These are phyloP conservation scores for Microtus ochrogaster DNA, from an alignment of 2,113 vertebrate genomes.

Conservation along the genomic window DNA sequence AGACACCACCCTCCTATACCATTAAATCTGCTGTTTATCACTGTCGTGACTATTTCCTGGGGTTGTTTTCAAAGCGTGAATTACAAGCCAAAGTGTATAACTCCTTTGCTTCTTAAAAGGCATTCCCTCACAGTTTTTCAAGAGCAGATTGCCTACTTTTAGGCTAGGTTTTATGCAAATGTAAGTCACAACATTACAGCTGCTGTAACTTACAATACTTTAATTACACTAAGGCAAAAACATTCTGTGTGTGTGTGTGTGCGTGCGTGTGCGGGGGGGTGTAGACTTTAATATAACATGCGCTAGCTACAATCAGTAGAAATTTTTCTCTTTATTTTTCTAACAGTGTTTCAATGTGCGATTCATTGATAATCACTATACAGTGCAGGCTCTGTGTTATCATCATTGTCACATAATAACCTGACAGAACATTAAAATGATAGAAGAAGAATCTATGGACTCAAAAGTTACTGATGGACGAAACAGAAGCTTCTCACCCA, in stretches of 20 bases:
- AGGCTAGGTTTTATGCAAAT: background rate
- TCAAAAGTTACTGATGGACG: background rate
- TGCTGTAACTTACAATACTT: background rate
- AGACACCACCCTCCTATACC: background rate
- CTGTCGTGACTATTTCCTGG: background rate
- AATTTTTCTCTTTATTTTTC: background rate
- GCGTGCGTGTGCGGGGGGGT: accelerated
- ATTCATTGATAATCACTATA: background rate
- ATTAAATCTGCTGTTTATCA: background rate
- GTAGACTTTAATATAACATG: background rate
- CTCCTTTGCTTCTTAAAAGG: background rate
- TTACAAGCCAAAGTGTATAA: background rate
- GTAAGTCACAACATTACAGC: background rate
- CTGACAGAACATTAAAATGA: background rate
- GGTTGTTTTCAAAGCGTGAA: background rate
- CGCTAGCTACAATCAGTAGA: background rate
- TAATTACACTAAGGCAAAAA: background rate
- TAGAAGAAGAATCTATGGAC: background rate
- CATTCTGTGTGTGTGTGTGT: too few relatives aligned
- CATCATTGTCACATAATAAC: background rate
- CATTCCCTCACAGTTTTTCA: background rate
- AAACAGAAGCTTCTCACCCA: too few relatives aligned
- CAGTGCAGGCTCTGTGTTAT: background rate
- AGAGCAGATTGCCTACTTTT: background rate
- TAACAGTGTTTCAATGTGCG: background rate